Evolutionary conservation across 53 echinoderm and acorn worm species (phyloP), one percentile per base, ranked within the genome.

Genomic region (Crossaster papposus): DNA sequence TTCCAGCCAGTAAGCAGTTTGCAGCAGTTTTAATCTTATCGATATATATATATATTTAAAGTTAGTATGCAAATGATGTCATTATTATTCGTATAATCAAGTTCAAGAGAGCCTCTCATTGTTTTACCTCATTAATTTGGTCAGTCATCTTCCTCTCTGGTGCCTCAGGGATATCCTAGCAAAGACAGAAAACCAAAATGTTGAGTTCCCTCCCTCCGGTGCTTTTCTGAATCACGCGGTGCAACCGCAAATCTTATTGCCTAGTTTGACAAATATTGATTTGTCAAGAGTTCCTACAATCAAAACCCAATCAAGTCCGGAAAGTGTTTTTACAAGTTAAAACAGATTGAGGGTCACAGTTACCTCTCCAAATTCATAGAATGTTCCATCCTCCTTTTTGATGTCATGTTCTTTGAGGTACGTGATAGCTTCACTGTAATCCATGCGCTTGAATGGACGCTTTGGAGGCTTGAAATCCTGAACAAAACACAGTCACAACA

Each of bases 81-180:
- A 13, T 7, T 52, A 7, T 7, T 52, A n/a, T 13, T 52, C 8
- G 13, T 52, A 13, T 13, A 52, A 10, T 7, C 13, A 52, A 52
- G 13, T 13, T 52, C 13, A 13, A 52, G 13, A 13, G 7, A 52
- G 53, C 58, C 58, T 18, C 22, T 20, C 17, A 2, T 14, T 26
- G 50, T 44, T 91, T 83, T 89, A 97, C 98, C 94, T 96, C 95
- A 92, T 96, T 96, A 54, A 99, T 96, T 91, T 99, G 94, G 91
- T 99, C 99, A 8, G 99, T 99, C 99, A 99, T 99, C 78, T 99
- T 99, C 76, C 99, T 92, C 73, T 99, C 99, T 3, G 99, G 99
- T 70, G 95, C 95, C 79, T 99, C 99, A 32, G 99, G 99, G 50
- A 99, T 99, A 92, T 99, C 99, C 99, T 97, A 18, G 26, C 20